phyloP scores from a whole-genome alignment of 2,888 invertebrate species.

The Trilocha varians region DNA sequence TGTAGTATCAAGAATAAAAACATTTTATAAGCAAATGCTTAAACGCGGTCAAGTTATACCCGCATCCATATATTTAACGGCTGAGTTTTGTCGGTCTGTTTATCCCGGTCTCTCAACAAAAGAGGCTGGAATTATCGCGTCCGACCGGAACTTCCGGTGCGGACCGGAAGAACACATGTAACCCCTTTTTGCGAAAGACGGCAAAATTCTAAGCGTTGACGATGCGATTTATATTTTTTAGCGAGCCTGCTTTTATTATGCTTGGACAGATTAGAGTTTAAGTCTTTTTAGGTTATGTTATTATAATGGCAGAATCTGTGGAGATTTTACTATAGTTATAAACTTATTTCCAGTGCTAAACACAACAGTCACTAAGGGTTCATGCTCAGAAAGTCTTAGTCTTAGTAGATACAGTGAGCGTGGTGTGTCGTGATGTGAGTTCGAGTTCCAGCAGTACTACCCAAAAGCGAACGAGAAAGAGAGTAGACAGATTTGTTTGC shows the following conservation, averaged over 20 bases:
- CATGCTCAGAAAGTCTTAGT: too few relatives aligned
- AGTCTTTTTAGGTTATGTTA: not conserved
- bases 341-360: too few relatives aligned
- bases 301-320: too few relatives aligned
- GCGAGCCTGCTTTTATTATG: not conserved
- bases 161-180: conserved; percentile 24
- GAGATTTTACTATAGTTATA: too few relatives aligned
- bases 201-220: conserved; percentile 2
- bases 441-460: too few relatives aligned
- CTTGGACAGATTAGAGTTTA: not conserved
- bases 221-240: not conserved
- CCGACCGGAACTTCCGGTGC: conserved; percentile 33
- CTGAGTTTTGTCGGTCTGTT: conserved; percentile 25
- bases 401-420: too few relatives aligned
- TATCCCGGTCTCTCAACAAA: conserved; percentile 26
- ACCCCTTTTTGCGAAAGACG: conserved; percentile 11
- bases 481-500: too few relatives aligned
- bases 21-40: not conserved
- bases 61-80: conserved; percentile 22
- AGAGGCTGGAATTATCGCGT: conserved; percentile 39
- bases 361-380: too few relatives aligned
- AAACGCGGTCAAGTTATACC: conserved; percentile 19
- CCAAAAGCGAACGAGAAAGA: too few relatives aligned
- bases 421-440: too few relatives aligned
- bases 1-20: not conserved